phyloP scores from a whole-genome alignment of 2,888 invertebrate genomes.

The Phorcus lineatus region DNA sequence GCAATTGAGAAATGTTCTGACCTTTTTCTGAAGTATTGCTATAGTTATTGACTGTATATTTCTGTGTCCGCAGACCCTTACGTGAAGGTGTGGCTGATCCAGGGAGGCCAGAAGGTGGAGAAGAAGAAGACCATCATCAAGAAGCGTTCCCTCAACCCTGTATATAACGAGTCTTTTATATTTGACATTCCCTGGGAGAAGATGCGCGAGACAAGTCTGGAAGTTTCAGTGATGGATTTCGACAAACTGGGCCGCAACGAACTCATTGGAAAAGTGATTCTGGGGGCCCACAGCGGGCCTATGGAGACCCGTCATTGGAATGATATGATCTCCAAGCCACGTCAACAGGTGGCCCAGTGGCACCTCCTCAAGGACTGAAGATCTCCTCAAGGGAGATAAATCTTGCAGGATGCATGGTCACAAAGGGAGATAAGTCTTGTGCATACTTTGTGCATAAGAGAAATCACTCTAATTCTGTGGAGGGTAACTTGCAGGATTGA shows the following conservation, averaged over 20 bases:
- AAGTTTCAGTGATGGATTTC: conserved; percentile 97
- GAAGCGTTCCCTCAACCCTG: conserved; percentile 88
- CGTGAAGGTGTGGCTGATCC: conserved; percentile 98
- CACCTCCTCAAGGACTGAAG: conserved; percentile 87
- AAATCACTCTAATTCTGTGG: background rate
- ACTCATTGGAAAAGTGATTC: conserved; percentile 84
- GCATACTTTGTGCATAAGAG: background rate
- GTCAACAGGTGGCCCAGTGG: conserved; percentile 97
- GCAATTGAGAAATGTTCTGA: too few relatives aligned
- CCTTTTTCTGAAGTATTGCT: too few relatives aligned
- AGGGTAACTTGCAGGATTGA: conserved; percentile 16
- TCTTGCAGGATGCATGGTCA: too few relatives aligned
- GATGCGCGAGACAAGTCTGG: conserved; percentile 93
- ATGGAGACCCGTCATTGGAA: conserved; percentile 98
- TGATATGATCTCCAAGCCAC: conserved; percentile 97
- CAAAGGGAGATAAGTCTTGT: conserved; percentile 11
- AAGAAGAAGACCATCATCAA: conserved; percentile 91
- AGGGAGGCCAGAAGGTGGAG: conserved; percentile 94
- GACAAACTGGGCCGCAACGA: conserved; percentile 96
- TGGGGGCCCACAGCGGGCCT: conserved; percentile 85
- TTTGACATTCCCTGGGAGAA: conserved; percentile 98
- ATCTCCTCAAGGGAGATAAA: too few relatives aligned
- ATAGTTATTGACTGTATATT: too few relatives aligned
- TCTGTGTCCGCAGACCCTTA: conserved; percentile 87
- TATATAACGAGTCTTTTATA: conserved; percentile 96